Base-by-base conservation (phyloP, 2,888 invertebrate species). In the Lycia hirtaria region DNA sequence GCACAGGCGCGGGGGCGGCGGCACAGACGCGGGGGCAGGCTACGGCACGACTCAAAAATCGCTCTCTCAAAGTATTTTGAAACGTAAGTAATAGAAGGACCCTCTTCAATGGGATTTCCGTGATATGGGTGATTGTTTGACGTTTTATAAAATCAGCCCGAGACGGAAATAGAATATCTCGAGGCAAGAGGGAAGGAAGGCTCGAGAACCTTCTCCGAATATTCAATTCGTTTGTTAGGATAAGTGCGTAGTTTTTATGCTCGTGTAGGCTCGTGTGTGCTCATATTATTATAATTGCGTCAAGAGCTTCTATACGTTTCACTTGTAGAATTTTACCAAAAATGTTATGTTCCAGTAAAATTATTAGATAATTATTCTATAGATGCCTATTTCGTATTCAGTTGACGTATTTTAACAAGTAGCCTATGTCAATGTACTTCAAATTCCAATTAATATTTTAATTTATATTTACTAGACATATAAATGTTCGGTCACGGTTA, bases 101-200 rank as follows among this genome's bases (percentile, higher is more conserved):
- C 71, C 73, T 72, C 69, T 65, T 73, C 73, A 76, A 71, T 72
- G 62, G 67, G 68, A 65, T 58, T 71, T 65, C 69, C 66, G 65
- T 52, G 55, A 65, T 68, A 69, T 71, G 65, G 71, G 68, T 48
- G 65, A 64, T 66, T 73, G 60, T 60, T 72, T 72, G 77, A 74
- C 75, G 64, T 77, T 76, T 75, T 72, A 67, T 74, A 74, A 74
- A 74, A 71, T 67, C 62, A 70, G 65, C 74, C 26, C 15, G 10
- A 7, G 37, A 41, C 41, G 48, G 52, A 58, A 52, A 58, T 52
- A 32, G 47, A 57, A 57, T 48, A 51, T 47, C 33, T 56, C 17
- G 22, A 48, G 35, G 14, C 20, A 38, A 19, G 0, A 32, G 38
- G n/a, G 15, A 26, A 35, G 45, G 30, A 26, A 33, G 32, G 12